Base-by-base conservation (phyloP, 2,113 vertebrate species). In the Rhinichthys klamathensis region DNA sequence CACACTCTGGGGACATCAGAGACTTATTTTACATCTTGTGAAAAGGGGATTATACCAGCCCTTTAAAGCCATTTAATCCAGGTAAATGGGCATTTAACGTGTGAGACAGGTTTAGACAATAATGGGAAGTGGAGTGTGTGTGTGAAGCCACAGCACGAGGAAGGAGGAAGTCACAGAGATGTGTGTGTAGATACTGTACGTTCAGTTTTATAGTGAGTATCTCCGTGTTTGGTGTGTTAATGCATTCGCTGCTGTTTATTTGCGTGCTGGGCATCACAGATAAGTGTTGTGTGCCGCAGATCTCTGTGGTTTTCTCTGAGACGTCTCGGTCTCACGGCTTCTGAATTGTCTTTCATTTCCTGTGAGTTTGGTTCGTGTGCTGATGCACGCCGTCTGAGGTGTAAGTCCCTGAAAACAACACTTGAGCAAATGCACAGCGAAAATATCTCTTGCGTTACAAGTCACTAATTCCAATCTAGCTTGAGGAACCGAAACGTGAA, bases 301-400 rank as follows among this genome's bases (percentile, higher is more conserved):
- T 79, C 35, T 74, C n/a, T 16, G 72, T 82, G 83, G 78, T 88
- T 85, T 82, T 41, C 23, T 74, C n/a, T 15, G 51, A 72, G 63
- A 61, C 13, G 63, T 84, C 16, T 87, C 82, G 51, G 69, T 84
- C 72, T 85, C 49, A 76, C 87, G 86, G 75, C 30, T 79, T 44
- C 30, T 60, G 25, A 61, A 81, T 78, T 80, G 23, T 44, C 56
- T 70, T 60, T 63, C n/a, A 78, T 83, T 83, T 81, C 25, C 79
- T 86, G 84, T 84, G 51, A 75, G 25, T 82, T 51, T 27, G 8
- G 38, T 65, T 30, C 3, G 51, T 32, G 35, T 49, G 65, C 30
- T 10, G 32, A 30, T 56, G 54, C 67, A 27, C 32, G n/a, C 51
- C 7, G 30, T 63, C n/a, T 79, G 32, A 15, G 46, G 46, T 6